Base-by-base conservation (phyloP, 2,888 invertebrate genomes). In the Nymphalis urticae region DNA sequence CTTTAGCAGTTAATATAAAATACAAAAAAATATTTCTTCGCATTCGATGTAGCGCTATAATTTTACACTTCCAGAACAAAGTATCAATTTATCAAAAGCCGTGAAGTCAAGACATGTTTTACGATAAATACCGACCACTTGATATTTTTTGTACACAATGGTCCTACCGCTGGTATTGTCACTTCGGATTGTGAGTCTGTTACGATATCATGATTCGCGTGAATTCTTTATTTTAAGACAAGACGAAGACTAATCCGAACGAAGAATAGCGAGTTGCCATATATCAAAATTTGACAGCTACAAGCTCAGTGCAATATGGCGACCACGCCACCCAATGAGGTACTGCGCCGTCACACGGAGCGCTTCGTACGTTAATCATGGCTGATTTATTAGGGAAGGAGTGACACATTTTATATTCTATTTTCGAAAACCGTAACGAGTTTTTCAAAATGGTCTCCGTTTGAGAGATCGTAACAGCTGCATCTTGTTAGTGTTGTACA, bases 331-430 rank as follows among this genome's bases (percentile, higher is more conserved):
- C 91, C 92, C 92, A 92, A 92, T 92, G 90, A 92, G 92, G 84
- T 80, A 85, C 84, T 80, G 87, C 87, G 85, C 83, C 89, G 92
- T 92, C 90, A 91, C 90, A 86, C 87, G 79, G 83, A 78, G 81
- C 85, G 86, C 81, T 84, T 82, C 87, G 88, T 80, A 86, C 92
- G 91, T 92, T 91, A 88, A 92, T 92, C 92, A 91, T 87, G 80
- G 75, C 84, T 90, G 92, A 92, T 92, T 91, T 92, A 92, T 90
- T 84, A 83, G 79, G 82, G 88, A 88, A 92, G 89, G 91, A 90
- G 91, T 92, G 92, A 92, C 92, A 92, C 87, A 90, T 90, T 90
- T 90, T 90, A 90, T 91, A 88, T 89, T 91, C 92, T 92, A 92
- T 92, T 92, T 91, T 90, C 86, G 91, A 90, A 90, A 91, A 88